Conservation (phyloP, 30 jellyfish, hydroid and myxozoan genomes). For the Aurelia aurita region DNA sequence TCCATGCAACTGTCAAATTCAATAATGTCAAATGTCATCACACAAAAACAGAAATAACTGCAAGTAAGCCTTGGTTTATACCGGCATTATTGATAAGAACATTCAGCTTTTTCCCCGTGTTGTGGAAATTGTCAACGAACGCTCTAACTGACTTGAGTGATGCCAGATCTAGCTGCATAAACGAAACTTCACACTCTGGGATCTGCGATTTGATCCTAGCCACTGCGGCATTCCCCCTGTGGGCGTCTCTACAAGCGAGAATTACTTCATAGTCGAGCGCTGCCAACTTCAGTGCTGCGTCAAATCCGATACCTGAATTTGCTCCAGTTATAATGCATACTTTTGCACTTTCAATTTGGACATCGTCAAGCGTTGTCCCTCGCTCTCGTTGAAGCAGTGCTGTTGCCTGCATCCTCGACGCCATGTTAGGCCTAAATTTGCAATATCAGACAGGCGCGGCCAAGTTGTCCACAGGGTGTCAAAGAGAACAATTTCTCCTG, state of each 20-base stretch:
- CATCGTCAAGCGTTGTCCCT: conserved; percentile 72
- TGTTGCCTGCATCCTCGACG: conserved; percentile 29
- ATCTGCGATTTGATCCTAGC: conserved; percentile 72
- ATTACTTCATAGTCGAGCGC: conserved; percentile 81
- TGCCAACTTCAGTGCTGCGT: conserved; percentile 72
- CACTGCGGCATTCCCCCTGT: conserved; percentile 81
- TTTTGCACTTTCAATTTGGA: conserved; percentile 36
- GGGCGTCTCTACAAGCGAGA: conserved; percentile 77
- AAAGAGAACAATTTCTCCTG: no score
- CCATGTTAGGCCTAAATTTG: neutral
- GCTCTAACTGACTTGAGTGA: conserved; percentile 66
- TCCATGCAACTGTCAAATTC: no score
- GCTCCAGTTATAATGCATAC: conserved; percentile 86
- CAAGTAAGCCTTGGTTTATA: neutral
- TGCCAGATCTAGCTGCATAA: conserved; percentile 84
- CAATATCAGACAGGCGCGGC: no score
- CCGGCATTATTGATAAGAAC: conserved; percentile 77
- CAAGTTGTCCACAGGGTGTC: no score
- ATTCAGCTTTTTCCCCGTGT: conserved; percentile 70
- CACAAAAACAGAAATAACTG: no score
- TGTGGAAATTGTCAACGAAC: conserved; percentile 75
- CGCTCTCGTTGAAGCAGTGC: conserved; percentile 58
- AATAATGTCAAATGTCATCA: no score
- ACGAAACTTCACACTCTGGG: conserved; percentile 81
- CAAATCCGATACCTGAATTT: conserved; percentile 71